A percentile compares a stretch with the other conserved stretches of the same genome.
phyloP scores from a whole-genome alignment of 1,140 invertebrate species.

The Lepidurus couesii region DNA sequence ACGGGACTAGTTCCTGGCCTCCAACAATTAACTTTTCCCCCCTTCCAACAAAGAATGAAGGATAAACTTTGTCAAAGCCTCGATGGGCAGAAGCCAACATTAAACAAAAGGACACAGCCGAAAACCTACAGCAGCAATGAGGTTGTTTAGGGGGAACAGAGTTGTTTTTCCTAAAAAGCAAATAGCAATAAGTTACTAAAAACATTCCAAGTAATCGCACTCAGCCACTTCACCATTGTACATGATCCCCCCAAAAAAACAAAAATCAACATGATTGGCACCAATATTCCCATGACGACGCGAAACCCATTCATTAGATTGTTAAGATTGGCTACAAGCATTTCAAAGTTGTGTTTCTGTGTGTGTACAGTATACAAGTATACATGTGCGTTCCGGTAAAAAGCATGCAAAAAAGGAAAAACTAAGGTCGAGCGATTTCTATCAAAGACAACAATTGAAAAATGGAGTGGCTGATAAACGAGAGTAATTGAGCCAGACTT shows the following conservation, averaged over 20 bases:
- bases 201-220: not conserved
- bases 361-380: not conserved
- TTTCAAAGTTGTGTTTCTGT: not conserved
- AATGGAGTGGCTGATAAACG: not conserved
- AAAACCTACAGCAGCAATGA: not conserved
- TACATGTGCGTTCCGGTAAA: not conserved
- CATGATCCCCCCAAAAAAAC: no score
- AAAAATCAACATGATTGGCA: not conserved
- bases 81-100: not conserved
- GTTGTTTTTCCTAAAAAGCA: no score
- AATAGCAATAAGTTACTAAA: conserved; percentile 11
- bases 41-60: not conserved
- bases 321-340: conserved; percentile 19
- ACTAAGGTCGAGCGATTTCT: not conserved
- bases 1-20: conserved; percentile 17
- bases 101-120: not conserved
- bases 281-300: not conserved
- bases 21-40: not conserved
- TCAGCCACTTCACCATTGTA: not conserved
- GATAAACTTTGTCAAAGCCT: no score
- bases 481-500: conserved; percentile 15
- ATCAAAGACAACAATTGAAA: not conserved
- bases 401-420: not conserved
- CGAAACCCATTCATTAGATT: not conserved
- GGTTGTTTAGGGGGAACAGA: no score